Percentiles rank a stretch among this genome's conserved stretches.
phyloP scores from a whole-genome alignment of 2,797 vertebrate genomes.

The Emys orbicularis region DNA sequence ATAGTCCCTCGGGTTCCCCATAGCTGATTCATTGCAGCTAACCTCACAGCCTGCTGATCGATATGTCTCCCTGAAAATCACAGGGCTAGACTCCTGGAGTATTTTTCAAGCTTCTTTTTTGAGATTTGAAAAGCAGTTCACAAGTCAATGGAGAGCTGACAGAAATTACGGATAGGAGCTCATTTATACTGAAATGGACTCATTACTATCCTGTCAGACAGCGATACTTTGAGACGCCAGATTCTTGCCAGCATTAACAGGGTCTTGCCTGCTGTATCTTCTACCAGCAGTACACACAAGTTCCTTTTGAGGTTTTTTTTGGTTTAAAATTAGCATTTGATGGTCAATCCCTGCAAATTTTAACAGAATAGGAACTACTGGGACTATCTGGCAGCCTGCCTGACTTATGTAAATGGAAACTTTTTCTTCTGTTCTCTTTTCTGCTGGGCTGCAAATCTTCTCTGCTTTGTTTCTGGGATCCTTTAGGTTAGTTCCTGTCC shows the following conservation, averaged over 20 bases:
- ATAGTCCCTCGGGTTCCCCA: neutral
- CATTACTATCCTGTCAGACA: neutral
- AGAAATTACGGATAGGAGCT: neutral
- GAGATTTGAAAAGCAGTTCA: neutral
- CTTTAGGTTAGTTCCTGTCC: neutral
- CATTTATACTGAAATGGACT: neutral
- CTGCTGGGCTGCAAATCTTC: neutral
- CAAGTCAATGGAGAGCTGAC: neutral
- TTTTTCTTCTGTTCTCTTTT: neutral
- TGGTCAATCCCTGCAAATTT: neutral
- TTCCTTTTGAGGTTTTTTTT: neutral
- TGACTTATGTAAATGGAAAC: neutral
- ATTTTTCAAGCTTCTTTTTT: neutral
- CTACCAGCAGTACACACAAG: neutral
- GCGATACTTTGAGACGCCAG: neutral
- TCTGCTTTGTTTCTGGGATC: neutral
- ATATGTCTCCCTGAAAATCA: neutral
- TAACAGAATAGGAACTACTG: neutral
- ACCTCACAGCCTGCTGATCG: neutral
- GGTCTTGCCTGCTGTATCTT: neutral
- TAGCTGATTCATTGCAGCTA: neutral
- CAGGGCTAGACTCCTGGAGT: neutral
- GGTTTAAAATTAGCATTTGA: neutral
- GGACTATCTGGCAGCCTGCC: neutral
- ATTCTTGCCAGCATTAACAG: neutral